Evolutionary conservation across 2,888 invertebrate species (phyloP).

Genomic region (Eristalis pertinax): DNA sequence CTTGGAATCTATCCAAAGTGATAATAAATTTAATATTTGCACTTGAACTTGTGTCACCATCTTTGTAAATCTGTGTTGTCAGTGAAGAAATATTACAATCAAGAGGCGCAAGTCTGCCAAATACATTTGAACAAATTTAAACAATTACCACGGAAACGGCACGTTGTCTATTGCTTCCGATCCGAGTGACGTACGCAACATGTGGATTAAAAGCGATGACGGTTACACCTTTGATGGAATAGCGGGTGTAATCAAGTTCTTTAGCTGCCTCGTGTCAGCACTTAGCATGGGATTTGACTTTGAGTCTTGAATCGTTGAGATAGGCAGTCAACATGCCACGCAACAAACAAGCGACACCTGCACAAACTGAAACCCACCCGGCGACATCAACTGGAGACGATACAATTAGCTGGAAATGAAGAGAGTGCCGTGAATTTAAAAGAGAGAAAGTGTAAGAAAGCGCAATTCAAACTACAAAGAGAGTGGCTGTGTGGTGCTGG

Average conservation of each 20-base stretch:
- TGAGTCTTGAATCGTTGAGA: constrained; percentile 1
- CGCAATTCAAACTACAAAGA: not conserved
- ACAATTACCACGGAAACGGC: constrained; percentile 36
- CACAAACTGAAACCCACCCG: not conserved
- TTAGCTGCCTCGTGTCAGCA: not conserved
- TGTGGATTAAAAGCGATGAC: constrained; percentile 32
- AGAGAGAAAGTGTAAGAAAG: not conserved
- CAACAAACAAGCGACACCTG: not conserved
- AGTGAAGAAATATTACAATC: not conserved
- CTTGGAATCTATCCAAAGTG: too few relatives aligned
- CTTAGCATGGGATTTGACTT: not conserved
- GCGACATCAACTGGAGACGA: not conserved
- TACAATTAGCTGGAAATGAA: not conserved
- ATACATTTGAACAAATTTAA: constrained; percentile 54
- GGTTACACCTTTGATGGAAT: constrained; percentile 5
- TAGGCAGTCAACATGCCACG: not conserved
- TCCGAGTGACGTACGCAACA: constrained; percentile 43
- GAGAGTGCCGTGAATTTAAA: too few relatives aligned
- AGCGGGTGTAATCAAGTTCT: constrained; percentile 21
- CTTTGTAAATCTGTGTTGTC: not conserved
- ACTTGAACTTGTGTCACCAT: too few relatives aligned
- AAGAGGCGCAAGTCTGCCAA: constrained; percentile 36
- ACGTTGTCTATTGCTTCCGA: constrained; percentile 17
- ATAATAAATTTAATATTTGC: too few relatives aligned
- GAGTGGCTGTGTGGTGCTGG: not conserved